Conservation (phyloP, 2,888 invertebrate genomes). For the Yponomeuta plumbellus region DNA sequence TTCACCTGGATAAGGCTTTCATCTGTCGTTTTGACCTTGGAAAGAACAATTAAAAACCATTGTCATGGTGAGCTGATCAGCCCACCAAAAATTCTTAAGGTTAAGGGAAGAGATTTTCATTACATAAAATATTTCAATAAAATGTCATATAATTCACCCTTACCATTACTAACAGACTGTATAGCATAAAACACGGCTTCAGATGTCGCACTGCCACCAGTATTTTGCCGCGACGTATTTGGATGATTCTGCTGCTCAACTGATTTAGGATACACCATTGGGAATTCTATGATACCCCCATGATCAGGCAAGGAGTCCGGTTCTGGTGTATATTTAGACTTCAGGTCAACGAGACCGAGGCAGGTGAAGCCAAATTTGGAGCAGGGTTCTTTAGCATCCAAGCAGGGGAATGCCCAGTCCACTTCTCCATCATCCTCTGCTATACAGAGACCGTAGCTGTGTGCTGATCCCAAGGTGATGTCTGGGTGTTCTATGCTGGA, state of each 20-base stretch:
- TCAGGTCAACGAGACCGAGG: slow-evolving; percentile 90
- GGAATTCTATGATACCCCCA: slow-evolving; percentile 48
- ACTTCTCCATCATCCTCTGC: slow-evolving; percentile 98
- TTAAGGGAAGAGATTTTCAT: no score
- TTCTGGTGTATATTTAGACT: slow-evolving; percentile 47
- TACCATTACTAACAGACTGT: slow-evolving; percentile 68
- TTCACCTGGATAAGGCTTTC: no score
- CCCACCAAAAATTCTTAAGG: no score
- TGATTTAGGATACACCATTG: slow-evolving; percentile 49
- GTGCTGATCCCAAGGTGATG: slow-evolving; percentile 77
- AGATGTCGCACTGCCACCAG: slow-evolving; percentile 58
- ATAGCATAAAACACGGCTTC: slow-evolving; percentile 62
- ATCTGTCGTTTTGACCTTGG: no score
- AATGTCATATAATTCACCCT: slow-evolving; percentile 12
- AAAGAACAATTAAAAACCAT: no score
- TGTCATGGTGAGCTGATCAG: no score
- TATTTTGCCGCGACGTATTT: slow-evolving; percentile 30
- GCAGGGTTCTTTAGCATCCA: slow-evolving; percentile 91
- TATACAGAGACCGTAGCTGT: slow-evolving; percentile 91
- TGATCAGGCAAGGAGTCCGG: slow-evolving; percentile 59
- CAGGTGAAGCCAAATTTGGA: slow-evolving; percentile 95
- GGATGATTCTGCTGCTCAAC: slow-evolving; percentile 55
- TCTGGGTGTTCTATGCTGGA: slow-evolving; percentile 80
- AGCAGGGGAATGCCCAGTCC: slow-evolving; percentile 93
- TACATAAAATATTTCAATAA: no score